phyloP scores from a whole-genome alignment of 2,113 vertebrate genomes.

The Ailurus styani region DNA sequence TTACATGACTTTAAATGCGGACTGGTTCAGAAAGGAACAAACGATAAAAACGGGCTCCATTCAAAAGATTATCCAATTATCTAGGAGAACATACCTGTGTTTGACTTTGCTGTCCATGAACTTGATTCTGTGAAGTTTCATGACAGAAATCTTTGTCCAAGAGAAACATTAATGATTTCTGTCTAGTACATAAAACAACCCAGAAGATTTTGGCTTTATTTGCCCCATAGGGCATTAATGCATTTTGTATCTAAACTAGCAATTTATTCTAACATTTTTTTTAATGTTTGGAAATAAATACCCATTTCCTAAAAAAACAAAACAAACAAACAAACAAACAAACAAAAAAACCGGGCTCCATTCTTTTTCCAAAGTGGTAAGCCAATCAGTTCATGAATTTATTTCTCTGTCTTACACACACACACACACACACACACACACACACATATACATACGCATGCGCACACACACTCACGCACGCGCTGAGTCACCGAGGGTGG shows the following conservation, averaged over 20 bases:
- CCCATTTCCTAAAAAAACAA: background rate
- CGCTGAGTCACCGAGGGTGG: background rate
- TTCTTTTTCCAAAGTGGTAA: slow-evolving; percentile 1
- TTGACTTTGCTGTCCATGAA: background rate
- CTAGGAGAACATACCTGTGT: background rate
- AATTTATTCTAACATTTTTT: background rate
- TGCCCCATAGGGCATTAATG: background rate
- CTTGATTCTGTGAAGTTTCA: background rate
- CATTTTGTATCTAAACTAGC: background rate
- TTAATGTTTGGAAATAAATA: background rate
- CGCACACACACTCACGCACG: too few relatives aligned
- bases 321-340: too few relatives aligned
- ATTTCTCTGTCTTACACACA: background rate
- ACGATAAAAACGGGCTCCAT: background rate
- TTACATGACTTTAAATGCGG: background rate
- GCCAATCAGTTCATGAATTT: background rate
- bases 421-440: too few relatives aligned
- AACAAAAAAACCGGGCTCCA: too few relatives aligned
- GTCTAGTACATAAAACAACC: background rate
- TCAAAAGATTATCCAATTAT: background rate
- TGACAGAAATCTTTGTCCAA: background rate
- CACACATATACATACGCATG: too few relatives aligned
- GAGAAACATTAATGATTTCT: background rate
- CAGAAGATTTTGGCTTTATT: background rate
- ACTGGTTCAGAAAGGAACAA: slow-evolving; percentile 5